phyloP scores from a whole-genome alignment of 2,113 vertebrate species.

The Ancistrus triradiatus region DNA sequence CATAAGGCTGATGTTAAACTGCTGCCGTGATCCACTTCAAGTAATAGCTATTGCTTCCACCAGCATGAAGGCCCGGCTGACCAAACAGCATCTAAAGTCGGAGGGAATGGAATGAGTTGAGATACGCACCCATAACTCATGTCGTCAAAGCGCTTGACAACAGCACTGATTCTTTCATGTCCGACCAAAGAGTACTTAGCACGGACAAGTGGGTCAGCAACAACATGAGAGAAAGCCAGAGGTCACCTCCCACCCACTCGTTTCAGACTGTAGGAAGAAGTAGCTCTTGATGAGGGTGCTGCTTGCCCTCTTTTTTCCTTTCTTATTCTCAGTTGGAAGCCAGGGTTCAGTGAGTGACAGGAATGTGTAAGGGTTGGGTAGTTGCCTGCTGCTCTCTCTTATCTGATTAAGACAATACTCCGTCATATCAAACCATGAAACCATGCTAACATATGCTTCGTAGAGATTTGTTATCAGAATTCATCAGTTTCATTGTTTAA shows the following conservation, averaged over 20 bases:
- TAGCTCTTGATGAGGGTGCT: constrained; percentile 24
- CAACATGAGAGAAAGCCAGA: constrained; percentile 39
- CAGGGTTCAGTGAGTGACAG: constrained; percentile 63
- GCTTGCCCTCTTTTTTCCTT: constrained; percentile 18
- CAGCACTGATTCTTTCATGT: constrained; percentile 44
- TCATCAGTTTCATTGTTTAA: not conserved
- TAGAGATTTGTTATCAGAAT: not conserved
- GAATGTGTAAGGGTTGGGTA: constrained; percentile 63
- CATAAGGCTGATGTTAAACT: not conserved
- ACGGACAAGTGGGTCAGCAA: constrained; percentile 44
- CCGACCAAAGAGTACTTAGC: constrained; percentile 43
- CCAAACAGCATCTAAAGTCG: constrained; percentile 24
- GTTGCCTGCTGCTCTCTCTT: constrained; percentile 51
- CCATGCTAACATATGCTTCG: constrained; percentile 1
- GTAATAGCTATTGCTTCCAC: constrained; percentile 3
- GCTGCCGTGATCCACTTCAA: not conserved
- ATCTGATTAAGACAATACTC: constrained; percentile 63
- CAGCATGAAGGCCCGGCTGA: constrained; percentile 15
- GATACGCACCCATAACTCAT: not conserved
- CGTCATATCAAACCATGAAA: constrained; percentile 48
- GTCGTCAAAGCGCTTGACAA: constrained; percentile 33
- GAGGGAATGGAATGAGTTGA: constrained; percentile 1
- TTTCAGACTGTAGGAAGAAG: constrained; percentile 32
- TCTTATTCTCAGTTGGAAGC: constrained; percentile 42
- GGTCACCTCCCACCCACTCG: constrained; percentile 42